phyloP scores from a whole-genome alignment of 1,140 invertebrate genomes.

The Drosophila trapezifrons region DNA sequence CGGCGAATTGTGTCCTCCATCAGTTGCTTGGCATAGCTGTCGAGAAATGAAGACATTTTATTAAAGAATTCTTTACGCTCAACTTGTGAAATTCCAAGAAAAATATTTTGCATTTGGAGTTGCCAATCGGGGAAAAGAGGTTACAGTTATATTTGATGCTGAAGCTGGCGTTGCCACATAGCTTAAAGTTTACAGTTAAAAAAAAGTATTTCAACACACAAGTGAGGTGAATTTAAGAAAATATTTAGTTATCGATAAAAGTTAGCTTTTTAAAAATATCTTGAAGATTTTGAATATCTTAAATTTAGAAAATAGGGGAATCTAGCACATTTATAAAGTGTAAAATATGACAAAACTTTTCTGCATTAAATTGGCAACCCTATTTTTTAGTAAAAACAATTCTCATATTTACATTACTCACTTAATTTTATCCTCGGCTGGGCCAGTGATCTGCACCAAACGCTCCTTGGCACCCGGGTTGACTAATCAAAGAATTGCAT shows the following conservation, averaged over 20 bases:
- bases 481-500: slow-evolving; percentile 85
- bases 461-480: slow-evolving; percentile 95
- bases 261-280: too few species aligned
- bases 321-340: neutral
- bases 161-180: too few species aligned
- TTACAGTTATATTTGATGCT: neutral
- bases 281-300: too few species aligned
- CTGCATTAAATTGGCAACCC: neutral
- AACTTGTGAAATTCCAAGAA: neutral
- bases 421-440: slow-evolving; percentile 95
- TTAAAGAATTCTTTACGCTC: neutral
- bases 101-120: neutral
- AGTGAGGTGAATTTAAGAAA: too few species aligned
- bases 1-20: slow-evolving; percentile 96
- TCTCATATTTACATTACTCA: slow-evolving; percentile 85
- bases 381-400: neutral
- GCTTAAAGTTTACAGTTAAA: too few species aligned
- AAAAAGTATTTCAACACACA: too few species aligned
- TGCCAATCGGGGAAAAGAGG: neutral
- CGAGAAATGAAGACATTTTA: slow-evolving; percentile 28
- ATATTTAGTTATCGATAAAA: too few species aligned
- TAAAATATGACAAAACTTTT: neutral
- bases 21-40: slow-evolving; percentile 93
- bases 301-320: neutral
- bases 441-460: slow-evolving; percentile 96